Evolutionary conservation across 2,797 vertebrate species (phyloP).

Genomic region (Dryobates pubescens): DNA sequence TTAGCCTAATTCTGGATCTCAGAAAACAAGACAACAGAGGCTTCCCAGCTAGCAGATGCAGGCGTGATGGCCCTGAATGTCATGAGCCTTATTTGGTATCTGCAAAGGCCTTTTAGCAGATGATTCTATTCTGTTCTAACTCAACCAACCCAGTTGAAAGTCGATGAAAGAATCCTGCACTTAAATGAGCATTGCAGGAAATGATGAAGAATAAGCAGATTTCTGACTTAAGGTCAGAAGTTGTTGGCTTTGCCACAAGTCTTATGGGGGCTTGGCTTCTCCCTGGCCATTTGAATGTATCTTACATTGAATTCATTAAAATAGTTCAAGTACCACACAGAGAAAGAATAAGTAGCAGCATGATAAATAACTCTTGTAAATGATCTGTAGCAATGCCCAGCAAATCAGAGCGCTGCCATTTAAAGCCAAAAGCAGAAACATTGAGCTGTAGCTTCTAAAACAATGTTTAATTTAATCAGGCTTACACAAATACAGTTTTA

Average conservation of each 20-base stretch:
- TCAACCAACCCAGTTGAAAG: background rate
- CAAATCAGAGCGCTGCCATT: background rate
- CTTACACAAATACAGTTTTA: background rate
- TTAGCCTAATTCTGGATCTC: background rate
- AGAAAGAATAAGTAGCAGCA: background rate
- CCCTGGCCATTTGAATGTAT: conserved; percentile 16
- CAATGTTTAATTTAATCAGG: background rate
- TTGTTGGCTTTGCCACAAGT: conserved; percentile 41
- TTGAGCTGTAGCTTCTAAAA: background rate
- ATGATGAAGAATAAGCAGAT: background rate
- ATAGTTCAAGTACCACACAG: background rate
- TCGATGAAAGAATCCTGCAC: conserved; percentile 25
- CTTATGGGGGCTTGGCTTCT: conserved; percentile 27
- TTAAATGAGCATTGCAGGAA: background rate
- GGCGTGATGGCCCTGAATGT: background rate
- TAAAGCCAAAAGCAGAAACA: background rate
- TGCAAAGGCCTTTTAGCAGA: background rate
- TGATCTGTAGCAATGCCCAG: background rate
- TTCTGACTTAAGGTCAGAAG: background rate
- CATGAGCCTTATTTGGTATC: background rate
- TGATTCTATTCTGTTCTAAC: background rate
- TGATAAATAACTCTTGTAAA: background rate
- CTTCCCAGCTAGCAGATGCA: background rate
- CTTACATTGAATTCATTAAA: conserved; percentile 11
- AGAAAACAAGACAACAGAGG: background rate